A percentile compares a stretch with the other conserved stretches of the same genome.
Conservation (phyloP, 2,797 vertebrate genomes). For the Amazonetta brasiliensis region DNA sequence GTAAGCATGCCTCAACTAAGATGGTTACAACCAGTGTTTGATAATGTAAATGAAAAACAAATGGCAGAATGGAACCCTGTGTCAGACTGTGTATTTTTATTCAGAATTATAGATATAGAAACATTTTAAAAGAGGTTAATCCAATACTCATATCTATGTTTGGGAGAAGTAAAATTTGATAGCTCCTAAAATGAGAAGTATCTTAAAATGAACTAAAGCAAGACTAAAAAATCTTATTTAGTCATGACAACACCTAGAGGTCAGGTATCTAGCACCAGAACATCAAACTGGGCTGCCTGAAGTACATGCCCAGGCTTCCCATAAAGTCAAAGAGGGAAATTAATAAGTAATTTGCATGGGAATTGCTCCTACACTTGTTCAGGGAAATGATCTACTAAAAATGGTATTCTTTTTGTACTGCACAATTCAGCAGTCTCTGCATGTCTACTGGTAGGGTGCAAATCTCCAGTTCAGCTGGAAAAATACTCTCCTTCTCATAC, state of each 20-base stretch:
- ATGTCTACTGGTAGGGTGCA: not conserved
- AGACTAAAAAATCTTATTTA: not conserved
- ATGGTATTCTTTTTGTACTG: not conserved
- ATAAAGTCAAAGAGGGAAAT: not conserved
- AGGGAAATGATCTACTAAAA: not conserved
- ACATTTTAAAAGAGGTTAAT: conserved; percentile 15
- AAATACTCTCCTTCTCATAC: not conserved
- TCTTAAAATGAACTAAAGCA: not conserved
- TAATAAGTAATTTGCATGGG: not conserved
- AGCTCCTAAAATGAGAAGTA: not conserved
- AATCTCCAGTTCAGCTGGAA: not conserved
- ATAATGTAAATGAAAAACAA: not conserved
- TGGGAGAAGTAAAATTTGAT: not conserved
- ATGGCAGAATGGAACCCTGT: not conserved
- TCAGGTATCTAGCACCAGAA: not conserved
- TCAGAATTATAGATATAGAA: not conserved
- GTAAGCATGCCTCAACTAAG: not conserved
- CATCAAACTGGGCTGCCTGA: not conserved
- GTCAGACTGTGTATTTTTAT: not conserved
- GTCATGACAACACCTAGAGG: not conserved
- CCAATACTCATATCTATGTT: conserved; percentile 20
- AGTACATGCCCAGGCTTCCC: not conserved
- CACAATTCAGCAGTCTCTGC: not conserved
- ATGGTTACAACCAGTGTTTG: not conserved
- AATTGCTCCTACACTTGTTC: not conserved